Evolutionary conservation across 2,797 vertebrate species (phyloP), one percentile per base, ranked within the genome.

Genomic region (Champsocephalus gunnari): DNA sequence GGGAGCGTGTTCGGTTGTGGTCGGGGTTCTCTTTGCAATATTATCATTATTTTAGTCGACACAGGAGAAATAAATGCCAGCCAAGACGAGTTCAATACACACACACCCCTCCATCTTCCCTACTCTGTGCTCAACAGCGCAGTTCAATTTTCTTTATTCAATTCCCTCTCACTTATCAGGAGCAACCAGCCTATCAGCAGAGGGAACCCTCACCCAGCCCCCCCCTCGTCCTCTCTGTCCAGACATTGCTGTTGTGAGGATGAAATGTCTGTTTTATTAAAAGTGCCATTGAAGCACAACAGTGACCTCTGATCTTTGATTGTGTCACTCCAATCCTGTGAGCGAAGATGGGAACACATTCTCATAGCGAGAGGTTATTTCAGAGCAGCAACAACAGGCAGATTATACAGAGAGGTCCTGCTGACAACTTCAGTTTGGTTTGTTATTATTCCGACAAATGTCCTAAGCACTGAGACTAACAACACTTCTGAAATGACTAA

Each of bases 231-330:
- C 92, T 92, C 93, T 93, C 88, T 93, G 93, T 94, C 92, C 95
- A 96, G 95, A 95, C 95, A 95, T 95, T 95, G 94, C 95, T 95
- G 95, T 96, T 95, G 95, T 96, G 94, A 95, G 94, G 93, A 96
- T 95, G 91, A 96, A 94, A 95, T 96, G 95, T 96, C 94, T 95
- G 95, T 96, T 95, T 96, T 96, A 96, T 95, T 96, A 96, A 96
- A 96, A 95, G 94, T 95, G 95, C 95, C 88, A 91, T 88, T 95
- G 95, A 95, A 95, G 94, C 94, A 93, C 94, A 95, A 93, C 92
- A 93, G 94, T 95, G 94, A 94, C 92, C 90, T 89, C 91, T 92
- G 87, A 89, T 91, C 91, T 93, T 92, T 92, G 91, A 87, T 91
- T 92, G 88, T 87, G 86, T 94, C 90, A 82, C 89, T 93, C 79